phyloP scores from a whole-genome alignment of 2,888 invertebrate species.

The Hydropsyche betteni region DNA sequence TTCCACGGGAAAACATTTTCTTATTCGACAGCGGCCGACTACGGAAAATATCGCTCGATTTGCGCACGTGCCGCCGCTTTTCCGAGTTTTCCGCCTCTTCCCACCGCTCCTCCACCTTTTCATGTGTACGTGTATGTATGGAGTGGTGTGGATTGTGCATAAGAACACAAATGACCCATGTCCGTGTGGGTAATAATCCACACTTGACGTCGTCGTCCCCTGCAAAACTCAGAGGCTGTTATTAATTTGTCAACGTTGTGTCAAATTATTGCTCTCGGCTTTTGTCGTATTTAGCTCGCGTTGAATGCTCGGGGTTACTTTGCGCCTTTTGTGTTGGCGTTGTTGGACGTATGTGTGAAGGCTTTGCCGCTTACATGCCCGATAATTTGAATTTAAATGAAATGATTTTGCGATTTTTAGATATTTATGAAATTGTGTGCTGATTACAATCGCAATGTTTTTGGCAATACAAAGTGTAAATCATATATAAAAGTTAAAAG shows the following conservation, averaged over 20 bases:
- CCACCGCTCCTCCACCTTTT: not conserved
- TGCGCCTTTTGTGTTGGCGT: no score
- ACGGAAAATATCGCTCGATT: slow-evolving; percentile 14
- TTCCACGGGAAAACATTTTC: slow-evolving; percentile 28
- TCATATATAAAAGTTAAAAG: no score
- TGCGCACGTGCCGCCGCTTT: slow-evolving; percentile 17
- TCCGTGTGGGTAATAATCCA: slow-evolving; percentile 18
- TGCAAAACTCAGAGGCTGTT: slow-evolving; percentile 2
- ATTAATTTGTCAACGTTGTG: slow-evolving; percentile 21
- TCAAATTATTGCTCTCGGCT: slow-evolving; percentile 13
- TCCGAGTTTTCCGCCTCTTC: not conserved
- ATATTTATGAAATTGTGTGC: no score
- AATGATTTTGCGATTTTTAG: no score
- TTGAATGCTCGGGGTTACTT: no score
- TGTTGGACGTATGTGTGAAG: no score
- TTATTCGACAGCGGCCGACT: not conserved
- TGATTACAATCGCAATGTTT: no score
- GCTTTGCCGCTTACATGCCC: no score
- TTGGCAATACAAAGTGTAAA: no score
- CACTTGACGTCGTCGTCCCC: slow-evolving; percentile 19
- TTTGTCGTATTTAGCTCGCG: not conserved
- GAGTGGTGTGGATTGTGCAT: slow-evolving; percentile 6
- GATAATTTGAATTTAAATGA: no score
- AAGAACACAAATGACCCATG: slow-evolving; percentile 29
- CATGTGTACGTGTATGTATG: no score